Conservation (phyloP, 2,113 vertebrate species). For the Sapajus apella region DNA sequence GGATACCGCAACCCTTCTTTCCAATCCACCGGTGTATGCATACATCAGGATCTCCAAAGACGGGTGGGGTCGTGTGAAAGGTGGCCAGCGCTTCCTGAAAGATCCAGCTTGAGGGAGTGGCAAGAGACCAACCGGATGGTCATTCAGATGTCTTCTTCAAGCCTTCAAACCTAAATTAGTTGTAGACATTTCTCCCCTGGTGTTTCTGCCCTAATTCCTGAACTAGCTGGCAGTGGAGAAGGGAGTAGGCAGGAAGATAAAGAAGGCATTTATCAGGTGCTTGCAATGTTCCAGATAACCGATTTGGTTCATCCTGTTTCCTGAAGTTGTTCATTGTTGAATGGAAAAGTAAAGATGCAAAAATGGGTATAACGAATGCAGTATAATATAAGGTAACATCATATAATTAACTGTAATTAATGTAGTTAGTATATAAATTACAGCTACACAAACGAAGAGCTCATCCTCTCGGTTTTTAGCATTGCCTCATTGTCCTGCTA, state of each 20-base stretch:
- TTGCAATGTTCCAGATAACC: not conserved
- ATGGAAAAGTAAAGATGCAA: not conserved
- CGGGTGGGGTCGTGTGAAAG: not conserved
- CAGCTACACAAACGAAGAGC: not conserved
- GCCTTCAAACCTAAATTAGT: not conserved
- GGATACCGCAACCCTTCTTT: not conserved
- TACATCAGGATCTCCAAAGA: not conserved
- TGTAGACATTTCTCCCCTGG: not conserved
- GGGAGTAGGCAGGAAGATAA: not conserved
- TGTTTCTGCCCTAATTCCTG: not conserved
- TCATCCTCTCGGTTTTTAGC: not conserved
- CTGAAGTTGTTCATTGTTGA: not conserved
- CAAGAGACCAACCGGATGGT: not conserved
- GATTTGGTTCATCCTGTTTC: not conserved
- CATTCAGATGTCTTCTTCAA: not conserved
- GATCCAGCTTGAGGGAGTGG: not conserved
- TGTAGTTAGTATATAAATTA: not conserved
- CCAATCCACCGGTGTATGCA: not conserved
- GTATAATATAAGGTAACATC: not conserved
- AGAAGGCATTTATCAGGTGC: not conserved
- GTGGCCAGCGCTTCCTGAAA: not conserved
- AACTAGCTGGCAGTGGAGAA: not conserved
- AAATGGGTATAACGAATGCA: not conserved
- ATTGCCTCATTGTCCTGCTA: not conserved
- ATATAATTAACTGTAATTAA: not conserved